Conservation (phyloP, 2,113 vertebrate genomes). For the Poecilia latipinna region DNA sequence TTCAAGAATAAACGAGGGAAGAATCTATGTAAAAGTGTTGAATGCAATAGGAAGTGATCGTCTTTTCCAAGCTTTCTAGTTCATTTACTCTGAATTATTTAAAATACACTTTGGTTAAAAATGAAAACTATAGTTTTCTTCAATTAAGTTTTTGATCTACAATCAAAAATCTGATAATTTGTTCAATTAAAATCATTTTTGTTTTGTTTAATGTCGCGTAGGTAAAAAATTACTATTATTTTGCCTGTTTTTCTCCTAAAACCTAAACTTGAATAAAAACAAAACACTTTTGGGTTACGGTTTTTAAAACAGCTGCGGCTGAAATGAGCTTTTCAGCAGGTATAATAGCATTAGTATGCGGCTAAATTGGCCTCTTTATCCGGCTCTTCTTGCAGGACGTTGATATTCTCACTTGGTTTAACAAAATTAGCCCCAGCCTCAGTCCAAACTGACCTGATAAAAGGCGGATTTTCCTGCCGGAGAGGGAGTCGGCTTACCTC, state of each 20-base stretch:
- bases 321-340: not conserved
- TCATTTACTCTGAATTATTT: no score
- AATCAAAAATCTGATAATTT: no score
- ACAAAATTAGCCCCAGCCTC: slow-evolving; percentile 3
- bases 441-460: slow-evolving; percentile 19
- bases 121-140: no score
- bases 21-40: no score
- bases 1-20: no score
- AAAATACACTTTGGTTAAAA: no score
- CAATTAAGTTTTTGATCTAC: no score
- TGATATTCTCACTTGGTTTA: slow-evolving; percentile 10
- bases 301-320: not conserved
- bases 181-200: no score
- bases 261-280: not conserved
- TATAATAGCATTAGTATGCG: not conserved
- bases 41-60: no score
- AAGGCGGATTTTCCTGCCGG: not conserved
- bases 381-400: not conserved
- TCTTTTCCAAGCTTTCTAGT: no score
- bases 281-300: not conserved
- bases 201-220: no score
- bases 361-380: slow-evolving; percentile 6
- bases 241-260: not conserved
- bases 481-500: slow-evolving; percentile 18
- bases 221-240: no score